Percentiles rank a stretch among this genome's conserved stretches.
Evolutionary conservation across 1,140 invertebrate genomes (phyloP).

Genomic region (Drosophila bocqueti): DNA sequence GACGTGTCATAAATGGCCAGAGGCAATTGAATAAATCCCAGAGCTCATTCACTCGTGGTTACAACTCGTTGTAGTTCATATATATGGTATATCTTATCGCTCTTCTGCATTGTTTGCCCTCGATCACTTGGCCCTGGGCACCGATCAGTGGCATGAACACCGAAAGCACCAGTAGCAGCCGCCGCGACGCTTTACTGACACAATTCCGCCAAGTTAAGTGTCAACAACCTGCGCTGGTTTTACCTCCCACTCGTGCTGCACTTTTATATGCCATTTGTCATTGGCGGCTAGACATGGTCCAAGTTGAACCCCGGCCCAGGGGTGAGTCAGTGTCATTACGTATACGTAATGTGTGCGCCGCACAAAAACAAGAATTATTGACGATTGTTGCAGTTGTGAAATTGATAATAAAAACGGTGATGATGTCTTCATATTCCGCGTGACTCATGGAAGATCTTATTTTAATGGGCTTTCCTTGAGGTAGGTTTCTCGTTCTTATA

Average conservation of each 20-base stretch:
- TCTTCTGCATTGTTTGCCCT: slow-evolving; percentile 44
- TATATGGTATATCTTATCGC: slow-evolving; percentile 53
- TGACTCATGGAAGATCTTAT: slow-evolving; percentile 14
- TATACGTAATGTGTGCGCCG: slow-evolving; percentile 32
- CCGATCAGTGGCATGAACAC: slow-evolving; percentile 37
- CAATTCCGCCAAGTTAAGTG: slow-evolving; percentile 38
- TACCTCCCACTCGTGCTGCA: slow-evolving; percentile 4
- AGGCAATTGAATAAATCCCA: slow-evolving; percentile 4
- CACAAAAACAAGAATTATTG: slow-evolving; percentile 26
- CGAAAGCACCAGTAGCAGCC: slow-evolving; percentile 17
- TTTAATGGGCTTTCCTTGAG: slow-evolving; percentile 8
- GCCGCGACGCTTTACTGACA: slow-evolving; percentile 34
- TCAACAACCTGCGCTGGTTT: slow-evolving; percentile 36
- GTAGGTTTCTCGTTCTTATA: slow-evolving; percentile 7
- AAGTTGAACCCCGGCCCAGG: slow-evolving; percentile 33
- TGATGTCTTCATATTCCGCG: not conserved
- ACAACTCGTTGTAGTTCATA: not conserved
- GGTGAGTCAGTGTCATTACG: slow-evolving; percentile 36
- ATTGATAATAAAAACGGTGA: slow-evolving; percentile 30
- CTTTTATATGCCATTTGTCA: slow-evolving; percentile 13
- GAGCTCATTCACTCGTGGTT: slow-evolving; percentile 18
- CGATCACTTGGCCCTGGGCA: slow-evolving; percentile 51
- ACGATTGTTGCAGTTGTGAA: slow-evolving; percentile 49
- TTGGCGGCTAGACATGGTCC: slow-evolving; percentile 12
- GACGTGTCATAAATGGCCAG: slow-evolving; percentile 22